Evolutionary conservation across 2,113 vertebrate species (phyloP).

Genomic region (Mustela lutreola): DNA sequence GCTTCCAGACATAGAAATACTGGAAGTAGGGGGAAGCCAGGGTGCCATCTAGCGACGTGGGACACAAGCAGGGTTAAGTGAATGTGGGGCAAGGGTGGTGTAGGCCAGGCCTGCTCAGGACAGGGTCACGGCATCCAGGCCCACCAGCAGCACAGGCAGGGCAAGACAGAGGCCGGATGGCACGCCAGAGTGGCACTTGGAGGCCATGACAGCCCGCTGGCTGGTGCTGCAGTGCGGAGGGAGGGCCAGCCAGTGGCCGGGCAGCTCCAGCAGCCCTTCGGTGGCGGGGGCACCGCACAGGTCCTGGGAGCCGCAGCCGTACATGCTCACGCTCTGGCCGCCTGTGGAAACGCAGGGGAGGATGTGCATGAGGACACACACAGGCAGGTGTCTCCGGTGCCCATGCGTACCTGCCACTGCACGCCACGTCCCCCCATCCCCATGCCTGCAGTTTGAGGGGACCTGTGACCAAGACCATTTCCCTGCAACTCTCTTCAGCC

Average conservation of each 20-base stretch:
- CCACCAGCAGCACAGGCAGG: neutral
- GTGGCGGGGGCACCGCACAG: neutral
- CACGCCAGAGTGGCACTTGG: neutral
- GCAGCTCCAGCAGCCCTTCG: neutral
- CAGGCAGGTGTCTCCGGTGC: neutral
- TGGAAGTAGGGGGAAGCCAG: neutral
- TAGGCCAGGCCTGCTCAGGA: neutral
- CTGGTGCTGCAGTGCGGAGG: neutral
- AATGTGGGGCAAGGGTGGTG: neutral
- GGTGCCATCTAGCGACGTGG: neutral
- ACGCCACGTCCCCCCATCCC: rapidly evolving
- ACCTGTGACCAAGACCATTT: neutral
- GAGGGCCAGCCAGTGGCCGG: neutral
- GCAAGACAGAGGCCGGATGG: neutral
- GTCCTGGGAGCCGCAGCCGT: neutral
- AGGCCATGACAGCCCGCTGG: rapidly evolving
- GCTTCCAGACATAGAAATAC: neutral
- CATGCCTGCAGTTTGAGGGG: no score
- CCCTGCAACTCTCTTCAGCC: neutral
- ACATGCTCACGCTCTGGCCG: neutral
- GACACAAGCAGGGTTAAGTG: neutral
- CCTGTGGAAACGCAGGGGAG: neutral
- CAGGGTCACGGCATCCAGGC: rapidly evolving
- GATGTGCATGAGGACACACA: rapidly evolving
- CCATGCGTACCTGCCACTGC: neutral